Evolutionary conservation across 1,140 invertebrate genomes (phyloP), one percentile per base, ranked within the genome.

Genomic region (Chionoecetes opilio): DNA sequence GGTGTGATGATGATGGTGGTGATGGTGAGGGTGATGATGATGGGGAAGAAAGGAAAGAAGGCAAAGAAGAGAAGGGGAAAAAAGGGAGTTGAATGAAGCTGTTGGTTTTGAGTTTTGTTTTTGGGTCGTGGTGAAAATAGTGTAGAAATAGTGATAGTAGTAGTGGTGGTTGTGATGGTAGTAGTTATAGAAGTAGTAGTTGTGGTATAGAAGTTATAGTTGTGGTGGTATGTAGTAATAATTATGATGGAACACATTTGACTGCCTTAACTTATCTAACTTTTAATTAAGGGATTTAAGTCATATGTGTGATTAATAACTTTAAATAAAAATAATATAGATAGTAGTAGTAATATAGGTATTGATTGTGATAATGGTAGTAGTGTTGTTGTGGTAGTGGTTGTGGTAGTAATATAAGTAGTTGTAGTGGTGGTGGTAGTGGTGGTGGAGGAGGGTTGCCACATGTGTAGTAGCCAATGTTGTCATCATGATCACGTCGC

Each of bases 401-500:
- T 63, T 3, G 53, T 63, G 3, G 53, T 63, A 9, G 53, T 63
- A 26, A 21, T 63, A 63, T 8, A 14, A 26, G 53, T 75, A 2
- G 63, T 75, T 1, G 63, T 75, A 8, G 21, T 75, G 21, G 63
- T 75, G 9, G 63, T 75, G 63, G 63, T 75, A 26, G 63, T 75
- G 63, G 63, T 75, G 63, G 63, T 75, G 63, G 9, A 2, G 63
- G 21, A 75, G n/a, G 6, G 63, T n/a, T 75, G 63, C 63, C 63
- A 75, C 11, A 75, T 75, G 46, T 17, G 46, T 53, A 53, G 46
- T 26, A 17, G 14, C 21, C 63, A 75, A 17, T 26, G n/a, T 75
- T 75, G n/a, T 75, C 63, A 75, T n/a, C 63, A 75, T 26, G 26
- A 75, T 75, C 63, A 75, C 63, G 63, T 75, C 63, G 63, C 63